Conservation (phyloP, 2,888 invertebrate genomes). For the Tenthredo amoena region DNA sequence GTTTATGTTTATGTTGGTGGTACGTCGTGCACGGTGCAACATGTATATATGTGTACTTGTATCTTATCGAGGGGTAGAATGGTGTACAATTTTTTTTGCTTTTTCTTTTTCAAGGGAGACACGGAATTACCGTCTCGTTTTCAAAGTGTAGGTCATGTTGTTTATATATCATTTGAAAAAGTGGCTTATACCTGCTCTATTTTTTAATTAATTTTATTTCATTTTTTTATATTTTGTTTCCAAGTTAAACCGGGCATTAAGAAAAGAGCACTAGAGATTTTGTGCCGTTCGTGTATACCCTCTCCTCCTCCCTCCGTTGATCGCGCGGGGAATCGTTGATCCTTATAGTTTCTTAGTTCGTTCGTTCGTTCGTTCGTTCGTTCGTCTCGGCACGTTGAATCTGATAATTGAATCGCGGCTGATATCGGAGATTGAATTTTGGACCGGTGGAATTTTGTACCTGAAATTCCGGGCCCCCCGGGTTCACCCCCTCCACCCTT, state of each 20-base stretch:
- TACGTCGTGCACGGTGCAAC: neutral
- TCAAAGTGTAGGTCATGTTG: neutral
- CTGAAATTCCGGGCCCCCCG: slow-evolving; percentile 46
- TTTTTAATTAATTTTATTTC: no score
- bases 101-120: neutral
- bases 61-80: neutral
- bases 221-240: no score
- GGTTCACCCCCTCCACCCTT: neutral
- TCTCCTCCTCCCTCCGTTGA: neutral
- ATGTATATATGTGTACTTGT: neutral
- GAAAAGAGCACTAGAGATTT: no score
- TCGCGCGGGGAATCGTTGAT: neutral
- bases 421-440: slow-evolving; percentile 51
- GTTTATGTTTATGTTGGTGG: neutral
- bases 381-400: slow-evolving; percentile 31
- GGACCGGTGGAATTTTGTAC: slow-evolving; percentile 49
- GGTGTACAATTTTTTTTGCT: neutral
- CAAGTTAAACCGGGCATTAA: no score
- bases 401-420: slow-evolving; percentile 50
- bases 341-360: neutral
- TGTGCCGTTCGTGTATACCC: neutral
- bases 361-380: neutral
- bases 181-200: no score
- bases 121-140: neutral
- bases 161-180: neutral